Evolutionary conservation across 2,797 vertebrate species (phyloP).

Genomic region (Lacerta bilineata): DNA sequence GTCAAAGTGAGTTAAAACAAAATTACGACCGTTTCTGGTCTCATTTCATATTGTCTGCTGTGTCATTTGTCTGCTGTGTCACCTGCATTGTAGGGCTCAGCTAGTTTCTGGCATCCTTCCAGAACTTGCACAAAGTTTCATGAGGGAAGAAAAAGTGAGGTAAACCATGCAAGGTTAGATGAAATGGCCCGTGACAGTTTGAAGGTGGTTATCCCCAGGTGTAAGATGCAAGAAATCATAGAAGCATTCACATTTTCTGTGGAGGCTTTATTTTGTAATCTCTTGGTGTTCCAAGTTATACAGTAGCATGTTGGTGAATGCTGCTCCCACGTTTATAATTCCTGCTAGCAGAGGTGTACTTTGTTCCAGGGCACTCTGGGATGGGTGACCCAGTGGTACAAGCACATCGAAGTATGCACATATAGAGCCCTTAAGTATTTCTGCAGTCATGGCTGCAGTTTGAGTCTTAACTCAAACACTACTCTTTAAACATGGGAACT

Average conservation of each 20-base stretch:
- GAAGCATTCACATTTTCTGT: background rate
- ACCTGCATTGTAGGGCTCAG: background rate
- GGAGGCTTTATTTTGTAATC: background rate
- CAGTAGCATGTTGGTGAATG: background rate
- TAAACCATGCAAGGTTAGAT: background rate
- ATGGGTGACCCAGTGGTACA: background rate
- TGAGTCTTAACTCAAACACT: background rate
- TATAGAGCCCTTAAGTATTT: background rate
- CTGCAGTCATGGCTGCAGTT: background rate
- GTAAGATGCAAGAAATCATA: conserved; percentile 3
- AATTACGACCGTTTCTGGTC: background rate
- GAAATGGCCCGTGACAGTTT: background rate
- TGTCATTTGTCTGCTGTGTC: background rate
- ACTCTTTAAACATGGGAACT: background rate
- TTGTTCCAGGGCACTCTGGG: background rate
- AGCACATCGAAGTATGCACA: background rate
- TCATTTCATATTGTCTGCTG: background rate
- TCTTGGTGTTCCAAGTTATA: background rate
- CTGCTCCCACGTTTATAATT: background rate
- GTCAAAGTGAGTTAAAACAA: background rate
- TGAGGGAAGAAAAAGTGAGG: background rate
- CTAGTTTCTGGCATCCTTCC: background rate
- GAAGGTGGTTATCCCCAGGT: background rate
- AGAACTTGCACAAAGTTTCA: background rate
- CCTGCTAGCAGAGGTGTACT: background rate